Base-by-base conservation (phyloP, 2,113 vertebrate genomes). In the rabbit (Oryctolagus cuniculus) region DNA sequence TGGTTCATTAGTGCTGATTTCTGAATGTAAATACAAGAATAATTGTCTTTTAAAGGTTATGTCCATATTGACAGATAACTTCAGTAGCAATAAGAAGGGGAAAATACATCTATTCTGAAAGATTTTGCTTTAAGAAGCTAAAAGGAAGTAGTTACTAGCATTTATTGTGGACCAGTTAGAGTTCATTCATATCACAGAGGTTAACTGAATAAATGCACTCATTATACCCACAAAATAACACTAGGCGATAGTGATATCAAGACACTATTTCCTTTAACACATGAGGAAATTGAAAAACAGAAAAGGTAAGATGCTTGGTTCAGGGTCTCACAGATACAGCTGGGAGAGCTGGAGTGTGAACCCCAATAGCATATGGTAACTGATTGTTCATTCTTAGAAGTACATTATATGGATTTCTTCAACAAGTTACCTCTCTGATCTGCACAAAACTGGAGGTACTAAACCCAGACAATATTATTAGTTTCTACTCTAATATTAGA, bases 111-210 rank as follows among this genome's bases (percentile, higher is more conserved):
- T 94, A 61, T 75, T 4, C 21, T 72, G n/a, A 75, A 70, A 78
- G 2, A 70, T 69, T 93, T 91, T 79, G 72, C 69, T 95, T 91
- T 63, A 73, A 72, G 13, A 83, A 89, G 27, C 8, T 58, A 75
- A 86, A 93, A 84, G 13, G 75, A 86, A 90, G 29, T 55, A 78
- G 75, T 55, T 63, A 11, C 24, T 13, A 36, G 8, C 29, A 17
- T 19, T 81, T 67, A 51, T 10, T 44, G 4, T 80, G 2, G 19
- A 1, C 4, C 38, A 58, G 36, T 27, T 64, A 24, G 25, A 53
- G 10, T n/a, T 63, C 25, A 88, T n/a, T 63, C 25, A 88, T 53
- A 86, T 36, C 10, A 70, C 10, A 89, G 2, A 58, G 31, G 55
- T 34, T 69, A 36, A 69, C 8, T 83, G 74, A 79, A 83, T 75